Percentiles rank a stretch among this genome's conserved stretches.
Conservation (phyloP, 2,113 vertebrate genomes). For the Phycodurus eques region DNA sequence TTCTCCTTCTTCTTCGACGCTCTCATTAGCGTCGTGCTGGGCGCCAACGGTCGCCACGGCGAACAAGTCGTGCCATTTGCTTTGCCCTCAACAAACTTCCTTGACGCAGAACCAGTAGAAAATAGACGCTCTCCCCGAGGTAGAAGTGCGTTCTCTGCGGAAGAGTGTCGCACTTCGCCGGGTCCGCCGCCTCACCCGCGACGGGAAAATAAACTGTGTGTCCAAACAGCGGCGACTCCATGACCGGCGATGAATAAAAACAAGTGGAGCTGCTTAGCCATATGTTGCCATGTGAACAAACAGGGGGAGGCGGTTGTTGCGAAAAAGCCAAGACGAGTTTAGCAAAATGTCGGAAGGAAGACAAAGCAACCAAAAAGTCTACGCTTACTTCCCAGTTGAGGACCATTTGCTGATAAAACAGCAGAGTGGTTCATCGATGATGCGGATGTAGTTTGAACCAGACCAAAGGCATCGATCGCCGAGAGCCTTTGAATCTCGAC, state of each 20-base stretch:
- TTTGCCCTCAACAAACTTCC: background rate
- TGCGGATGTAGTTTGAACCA: background rate
- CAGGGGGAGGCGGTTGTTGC: background rate
- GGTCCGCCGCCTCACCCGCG: too few relatives aligned
- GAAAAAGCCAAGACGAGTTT: background rate
- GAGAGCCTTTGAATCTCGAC: background rate
- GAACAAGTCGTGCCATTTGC: slow-evolving; percentile 68
- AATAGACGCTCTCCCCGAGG: slow-evolving; percentile 1
- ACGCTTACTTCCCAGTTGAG: background rate
- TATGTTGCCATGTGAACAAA: slow-evolving; percentile 6
- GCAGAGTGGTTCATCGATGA: background rate
- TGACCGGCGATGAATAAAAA: background rate
- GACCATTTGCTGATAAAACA: background rate
- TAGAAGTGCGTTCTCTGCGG: slow-evolving; percentile 4
- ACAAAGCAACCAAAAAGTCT: background rate
- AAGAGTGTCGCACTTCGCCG: background rate
- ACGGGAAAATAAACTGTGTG: background rate
- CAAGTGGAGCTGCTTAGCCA: background rate
- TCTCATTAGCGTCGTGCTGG: slow-evolving; percentile 51
- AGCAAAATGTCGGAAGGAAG: background rate
- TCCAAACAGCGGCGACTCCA: background rate
- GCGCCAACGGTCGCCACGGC: slow-evolving; percentile 88
- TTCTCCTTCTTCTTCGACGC: slow-evolving; percentile 50
- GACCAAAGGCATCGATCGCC: background rate
- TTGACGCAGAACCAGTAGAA: background rate